Evolutionary conservation across 2,113 vertebrate species (phyloP), one percentile per base, ranked within the genome.

Genomic region (Panthera leo): DNA sequence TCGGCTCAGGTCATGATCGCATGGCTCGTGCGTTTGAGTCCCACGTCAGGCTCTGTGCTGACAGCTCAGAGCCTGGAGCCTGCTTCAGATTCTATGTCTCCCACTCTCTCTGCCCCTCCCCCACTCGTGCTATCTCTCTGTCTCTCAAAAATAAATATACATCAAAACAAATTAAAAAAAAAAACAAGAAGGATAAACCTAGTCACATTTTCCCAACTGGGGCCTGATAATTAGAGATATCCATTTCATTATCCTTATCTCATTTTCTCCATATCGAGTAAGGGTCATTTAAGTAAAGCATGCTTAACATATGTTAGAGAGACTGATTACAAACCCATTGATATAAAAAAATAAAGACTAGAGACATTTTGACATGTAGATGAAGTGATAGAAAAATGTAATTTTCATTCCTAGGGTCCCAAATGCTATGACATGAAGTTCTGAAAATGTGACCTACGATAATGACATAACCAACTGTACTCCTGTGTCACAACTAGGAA

Each of bases 121-220:
- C 58, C 23, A 18, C 58, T 61, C 7, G 58, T 61, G 58, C 21
- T 25, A 21, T 61, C 58, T 61, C 58, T 61, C 58, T 58, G 55
- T 58, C 18, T 58, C 55, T 58, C 7, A 61, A 55, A 61, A 61
- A 61, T 61, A 61, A 61, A 61, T 61, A 25, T 23, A 61, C 21
- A 61, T 25, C 23, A 23, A 23, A 61, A 61, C 58, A 61, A 61
- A 61, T 61, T 8, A 3, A 23, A 61, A 61, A 61, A 58, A 55
- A 58, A 19, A 21, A 6, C 45, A 45, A 73, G 86, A 79, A 89
- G 61, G 39, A 21, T 89, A 79, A 84, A 71, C 36, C 39, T 90
- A 67, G 78, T 75, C 27, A 15, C 55, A 83, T 42, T 97, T 91
- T 92, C 48, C 91, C 83, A 97, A 84, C 14, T 78, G 36, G 53